Conservation (phyloP, 1,140 invertebrate species). For the Holcopasites calliopsidis region DNA sequence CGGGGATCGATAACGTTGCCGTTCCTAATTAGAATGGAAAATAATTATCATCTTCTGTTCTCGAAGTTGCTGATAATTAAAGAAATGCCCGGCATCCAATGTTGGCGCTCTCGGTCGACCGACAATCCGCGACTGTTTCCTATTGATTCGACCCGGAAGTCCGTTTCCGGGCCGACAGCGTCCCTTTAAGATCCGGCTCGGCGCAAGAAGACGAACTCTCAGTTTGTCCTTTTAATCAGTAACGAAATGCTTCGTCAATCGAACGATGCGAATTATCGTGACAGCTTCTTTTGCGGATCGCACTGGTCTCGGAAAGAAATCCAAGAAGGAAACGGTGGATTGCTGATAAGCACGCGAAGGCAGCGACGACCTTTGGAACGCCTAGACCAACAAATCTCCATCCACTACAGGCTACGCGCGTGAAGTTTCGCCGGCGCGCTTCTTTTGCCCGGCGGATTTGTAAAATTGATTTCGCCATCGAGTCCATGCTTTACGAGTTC, state of each 20-base stretch:
- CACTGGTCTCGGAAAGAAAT: too few species aligned
- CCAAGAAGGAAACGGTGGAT: too few species aligned
- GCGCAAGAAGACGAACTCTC: background rate
- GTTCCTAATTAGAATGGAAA: too few species aligned
- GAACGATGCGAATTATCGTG: too few species aligned
- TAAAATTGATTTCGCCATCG: slow-evolving; percentile 60
- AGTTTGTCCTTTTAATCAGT: too few species aligned
- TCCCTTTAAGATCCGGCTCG: slow-evolving; percentile 17
- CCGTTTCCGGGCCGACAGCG: background rate
- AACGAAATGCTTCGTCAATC: too few species aligned
- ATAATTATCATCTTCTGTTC: background rate
- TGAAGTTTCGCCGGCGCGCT: slow-evolving; percentile 6
- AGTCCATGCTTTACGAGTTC: slow-evolving; percentile 56
- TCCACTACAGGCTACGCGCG: background rate
- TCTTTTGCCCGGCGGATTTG: slow-evolving; percentile 58
- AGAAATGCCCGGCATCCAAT: background rate
- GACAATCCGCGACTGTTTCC: background rate
- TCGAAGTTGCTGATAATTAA: slow-evolving; percentile 19
- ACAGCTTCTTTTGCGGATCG: too few species aligned
- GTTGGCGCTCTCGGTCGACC: background rate
- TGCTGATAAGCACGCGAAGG: too few species aligned
- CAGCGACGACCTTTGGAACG: background rate
- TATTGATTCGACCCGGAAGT: slow-evolving; percentile 3
- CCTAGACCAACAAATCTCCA: background rate
- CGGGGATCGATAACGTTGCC: background rate